Percentiles rank a stretch among this genome's conserved stretches.
phyloP scores from a whole-genome alignment of 2,797 vertebrate species.

The Ctenochaetus hawaiiensis region DNA sequence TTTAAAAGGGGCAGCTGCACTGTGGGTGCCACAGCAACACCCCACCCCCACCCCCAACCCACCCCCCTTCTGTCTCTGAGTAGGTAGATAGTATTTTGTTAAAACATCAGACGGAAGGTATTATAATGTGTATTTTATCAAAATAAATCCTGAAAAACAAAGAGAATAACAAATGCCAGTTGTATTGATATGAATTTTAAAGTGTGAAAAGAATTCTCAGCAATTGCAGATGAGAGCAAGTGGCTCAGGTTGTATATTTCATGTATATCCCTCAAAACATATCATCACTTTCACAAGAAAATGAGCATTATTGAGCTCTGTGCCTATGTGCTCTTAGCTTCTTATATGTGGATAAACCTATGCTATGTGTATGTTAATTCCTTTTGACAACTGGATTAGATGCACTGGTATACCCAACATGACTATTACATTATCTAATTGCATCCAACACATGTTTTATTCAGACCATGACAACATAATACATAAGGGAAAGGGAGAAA shows the following conservation, averaged over 20 bases:
- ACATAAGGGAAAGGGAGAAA: constrained; percentile 59
- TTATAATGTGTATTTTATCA: constrained; percentile 11
- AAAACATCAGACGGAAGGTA: constrained; percentile 10
- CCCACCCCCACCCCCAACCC: constrained; percentile 14
- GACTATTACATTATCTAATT: constrained; percentile 78
- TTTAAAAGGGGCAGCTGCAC: constrained; percentile 63
- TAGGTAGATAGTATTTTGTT: constrained; percentile 15
- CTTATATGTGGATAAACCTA: constrained; percentile 18
- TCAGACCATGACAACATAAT: constrained; percentile 62
- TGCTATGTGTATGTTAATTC: constrained; percentile 16
- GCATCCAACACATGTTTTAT: constrained; percentile 72
- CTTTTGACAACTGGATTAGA: constrained; percentile 53
- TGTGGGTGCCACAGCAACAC: constrained; percentile 40
- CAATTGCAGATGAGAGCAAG: not conserved
- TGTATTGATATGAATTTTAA: constrained; percentile 5
- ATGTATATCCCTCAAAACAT: not conserved
- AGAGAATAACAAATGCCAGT: not conserved
- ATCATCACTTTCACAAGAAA: not conserved
- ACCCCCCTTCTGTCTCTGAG: constrained; percentile 24
- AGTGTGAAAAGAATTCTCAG: not conserved
- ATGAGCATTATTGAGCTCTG: not conserved
- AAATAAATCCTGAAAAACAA: constrained; percentile 18
- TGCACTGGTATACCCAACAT: constrained; percentile 59
- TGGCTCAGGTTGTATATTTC: not conserved
- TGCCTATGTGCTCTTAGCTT: not conserved